Evolutionary conservation across 2,797 vertebrate genomes (phyloP).

Genomic region (Bovichtus diacanthus): DNA sequence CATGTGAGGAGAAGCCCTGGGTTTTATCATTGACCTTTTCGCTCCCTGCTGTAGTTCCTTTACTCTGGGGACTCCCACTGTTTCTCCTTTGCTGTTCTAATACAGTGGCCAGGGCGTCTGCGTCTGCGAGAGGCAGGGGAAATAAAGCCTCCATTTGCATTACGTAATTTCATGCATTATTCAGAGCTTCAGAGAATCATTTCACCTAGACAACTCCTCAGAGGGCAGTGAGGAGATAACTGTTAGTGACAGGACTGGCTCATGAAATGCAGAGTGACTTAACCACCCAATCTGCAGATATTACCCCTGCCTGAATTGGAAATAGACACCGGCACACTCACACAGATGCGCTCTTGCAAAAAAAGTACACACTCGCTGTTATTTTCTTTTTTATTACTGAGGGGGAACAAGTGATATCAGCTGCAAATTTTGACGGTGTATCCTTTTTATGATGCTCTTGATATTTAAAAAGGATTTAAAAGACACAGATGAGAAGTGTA

Average conservation of each 20-base stretch:
- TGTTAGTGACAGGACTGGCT: conserved; percentile 79
- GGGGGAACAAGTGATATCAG: conserved; percentile 55
- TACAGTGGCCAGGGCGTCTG: conserved; percentile 59
- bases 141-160: conserved; percentile 84
- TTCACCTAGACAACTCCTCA: conserved; percentile 80
- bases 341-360: conserved; percentile 37
- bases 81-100: conserved; percentile 60
- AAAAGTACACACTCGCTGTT: conserved; percentile 47
- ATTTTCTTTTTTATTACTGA: conserved; percentile 41
- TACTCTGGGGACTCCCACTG: conserved; percentile 68
- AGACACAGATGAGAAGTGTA: conserved; percentile 28
- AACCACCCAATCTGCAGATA: conserved; percentile 81
- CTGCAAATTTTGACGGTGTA: conserved; percentile 50
- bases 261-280: conserved; percentile 83
- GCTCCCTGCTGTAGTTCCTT: conserved; percentile 60
- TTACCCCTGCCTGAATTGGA: conserved; percentile 70
- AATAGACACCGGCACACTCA: conserved; percentile 53
- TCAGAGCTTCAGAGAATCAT: conserved; percentile 79
- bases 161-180: conserved; percentile 87
- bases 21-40: conserved; percentile 81
- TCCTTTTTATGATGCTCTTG: conserved; percentile 40
- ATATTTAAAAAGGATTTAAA: conserved; percentile 44
- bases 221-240: conserved; percentile 78
- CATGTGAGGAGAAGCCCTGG: conserved; percentile 57
- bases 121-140: conserved; percentile 66